Evolutionary conservation across 2,797 vertebrate genomes (phyloP).

Genomic region (Jordanella pulchra): DNA sequence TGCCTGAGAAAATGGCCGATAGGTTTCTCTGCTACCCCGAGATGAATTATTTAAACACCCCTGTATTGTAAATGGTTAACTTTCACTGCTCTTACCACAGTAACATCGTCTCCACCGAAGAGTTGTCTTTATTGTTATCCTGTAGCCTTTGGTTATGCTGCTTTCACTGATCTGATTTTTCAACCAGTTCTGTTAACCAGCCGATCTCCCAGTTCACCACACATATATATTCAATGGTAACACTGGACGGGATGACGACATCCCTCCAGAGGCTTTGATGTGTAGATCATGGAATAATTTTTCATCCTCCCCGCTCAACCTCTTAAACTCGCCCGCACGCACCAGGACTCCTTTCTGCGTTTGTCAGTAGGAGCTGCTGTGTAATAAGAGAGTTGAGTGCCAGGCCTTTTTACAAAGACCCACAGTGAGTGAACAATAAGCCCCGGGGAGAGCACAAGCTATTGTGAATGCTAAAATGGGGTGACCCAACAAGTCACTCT

Average conservation of each 20-base stretch:
- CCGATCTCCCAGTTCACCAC: slow-evolving; percentile 7
- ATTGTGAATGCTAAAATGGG: slow-evolving; percentile 82
- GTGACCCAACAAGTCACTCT: slow-evolving; percentile 70
- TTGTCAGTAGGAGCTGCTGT: slow-evolving; percentile 65
- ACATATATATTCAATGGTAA: slow-evolving; percentile 43
- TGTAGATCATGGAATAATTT: slow-evolving; percentile 66
- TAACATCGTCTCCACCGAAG: not conserved
- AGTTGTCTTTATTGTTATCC: not conserved
- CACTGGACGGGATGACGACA: slow-evolving; percentile 43
- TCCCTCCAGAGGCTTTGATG: slow-evolving; percentile 64
- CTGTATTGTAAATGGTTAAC: not conserved
- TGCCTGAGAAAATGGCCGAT: not conserved
- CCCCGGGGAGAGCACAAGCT: slow-evolving; percentile 75
- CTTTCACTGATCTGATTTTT: not conserved
- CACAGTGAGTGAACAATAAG: slow-evolving; percentile 82
- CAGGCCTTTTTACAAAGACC: slow-evolving; percentile 75
- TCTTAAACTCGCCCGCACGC: slow-evolving; percentile 57
- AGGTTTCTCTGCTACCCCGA: not conserved
- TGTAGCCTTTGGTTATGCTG: not conserved
- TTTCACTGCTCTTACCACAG: not conserved
- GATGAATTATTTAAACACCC: not conserved
- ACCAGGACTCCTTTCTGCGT: slow-evolving; percentile 57
- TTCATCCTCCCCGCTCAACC: slow-evolving; percentile 34
- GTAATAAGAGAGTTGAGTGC: slow-evolving; percentile 73
- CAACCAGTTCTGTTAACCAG: not conserved